A percentile compares a stretch with the other conserved stretches of the same genome.
phyloP scores from a whole-genome alignment of 2,113 vertebrate genomes.

The Platysternon megacephalum region DNA sequence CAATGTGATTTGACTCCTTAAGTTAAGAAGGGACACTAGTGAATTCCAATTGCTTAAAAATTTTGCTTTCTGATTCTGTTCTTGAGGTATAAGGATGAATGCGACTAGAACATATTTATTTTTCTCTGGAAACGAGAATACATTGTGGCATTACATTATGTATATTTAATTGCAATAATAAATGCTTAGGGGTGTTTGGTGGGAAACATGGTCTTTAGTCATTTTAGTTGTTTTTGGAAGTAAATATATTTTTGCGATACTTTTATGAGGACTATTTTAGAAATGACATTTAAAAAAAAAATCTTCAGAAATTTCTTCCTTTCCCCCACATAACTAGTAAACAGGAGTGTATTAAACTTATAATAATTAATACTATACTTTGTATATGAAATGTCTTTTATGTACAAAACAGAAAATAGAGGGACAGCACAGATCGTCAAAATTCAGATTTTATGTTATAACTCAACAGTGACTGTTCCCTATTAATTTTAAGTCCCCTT shows the following conservation, averaged over 20 bases:
- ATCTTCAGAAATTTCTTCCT: slow-evolving; percentile 2
- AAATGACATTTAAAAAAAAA: slow-evolving; percentile 33
- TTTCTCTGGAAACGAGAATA: slow-evolving; percentile 73
- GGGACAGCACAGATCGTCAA: neutral
- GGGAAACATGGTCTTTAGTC: slow-evolving; percentile 71
- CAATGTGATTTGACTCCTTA: slow-evolving; percentile 54
- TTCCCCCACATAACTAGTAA: slow-evolving; percentile 35
- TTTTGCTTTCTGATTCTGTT: slow-evolving; percentile 27
- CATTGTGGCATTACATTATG: slow-evolving; percentile 72
- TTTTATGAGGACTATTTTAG: slow-evolving; percentile 24
- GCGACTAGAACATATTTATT: slow-evolving; percentile 65
- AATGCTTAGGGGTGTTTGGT: slow-evolving; percentile 67
- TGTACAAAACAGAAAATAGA: slow-evolving; percentile 26
- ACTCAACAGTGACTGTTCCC: neutral
- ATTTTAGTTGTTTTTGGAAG: slow-evolving; percentile 64
- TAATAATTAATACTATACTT: neutral
- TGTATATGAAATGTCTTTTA: neutral
- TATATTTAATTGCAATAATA: slow-evolving; percentile 74
- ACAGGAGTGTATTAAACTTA: slow-evolving; percentile 16
- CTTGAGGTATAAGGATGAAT: slow-evolving; percentile 45
- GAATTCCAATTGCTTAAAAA: slow-evolving; percentile 48
- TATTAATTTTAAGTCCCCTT: slow-evolving; percentile 20
- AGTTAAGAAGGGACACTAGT: slow-evolving; percentile 42
- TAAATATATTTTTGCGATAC: slow-evolving; percentile 61
- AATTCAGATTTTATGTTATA: slow-evolving; percentile 26